Conservation (phyloP, 2,888 invertebrate genomes). For the Campoletis raptor region DNA sequence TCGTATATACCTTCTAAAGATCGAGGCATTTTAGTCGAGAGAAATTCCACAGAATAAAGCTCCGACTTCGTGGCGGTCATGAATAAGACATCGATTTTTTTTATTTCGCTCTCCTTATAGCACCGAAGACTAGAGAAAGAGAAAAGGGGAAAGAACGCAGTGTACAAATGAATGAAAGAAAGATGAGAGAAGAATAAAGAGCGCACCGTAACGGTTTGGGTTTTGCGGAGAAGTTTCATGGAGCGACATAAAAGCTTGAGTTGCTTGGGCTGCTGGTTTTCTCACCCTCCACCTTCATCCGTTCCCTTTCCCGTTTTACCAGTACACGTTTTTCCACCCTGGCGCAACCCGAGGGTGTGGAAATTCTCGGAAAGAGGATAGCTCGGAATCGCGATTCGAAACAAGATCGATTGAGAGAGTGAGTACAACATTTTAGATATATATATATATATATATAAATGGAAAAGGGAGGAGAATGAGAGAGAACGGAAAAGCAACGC, state of each 20-base stretch:
- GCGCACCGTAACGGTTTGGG: constrained; percentile 33
- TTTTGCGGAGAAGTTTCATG: constrained; percentile 66
- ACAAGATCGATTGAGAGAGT: constrained; percentile 65
- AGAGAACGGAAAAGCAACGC: constrained; percentile 36
- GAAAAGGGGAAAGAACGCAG: background rate
- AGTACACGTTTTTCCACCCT: constrained; percentile 13
- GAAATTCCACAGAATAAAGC: constrained; percentile 62
- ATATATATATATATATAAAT: background rate
- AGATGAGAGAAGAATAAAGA: constrained; percentile 24
- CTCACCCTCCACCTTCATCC: constrained; percentile 40
- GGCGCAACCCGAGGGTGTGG: constrained; percentile 14
- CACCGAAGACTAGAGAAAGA: background rate
- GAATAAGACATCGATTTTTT: constrained; percentile 68
- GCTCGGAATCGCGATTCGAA: constrained; percentile 68
- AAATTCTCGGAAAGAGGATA: constrained; percentile 46
- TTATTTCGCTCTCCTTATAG: constrained; percentile 23
- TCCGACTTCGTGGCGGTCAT: constrained; percentile 57
- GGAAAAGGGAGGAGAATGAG: constrained; percentile 55
- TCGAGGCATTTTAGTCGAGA: constrained; percentile 44
- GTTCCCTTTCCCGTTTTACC: background rate
- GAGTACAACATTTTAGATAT: constrained; percentile 40
- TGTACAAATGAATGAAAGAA: constrained; percentile 20
- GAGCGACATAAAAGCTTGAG: constrained; percentile 68
- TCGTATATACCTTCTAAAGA: constrained; percentile 45
- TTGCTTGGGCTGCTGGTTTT: constrained; percentile 63